Conservation (phyloP, 2,888 invertebrate genomes). For the Lepidochitona cinerea region DNA sequence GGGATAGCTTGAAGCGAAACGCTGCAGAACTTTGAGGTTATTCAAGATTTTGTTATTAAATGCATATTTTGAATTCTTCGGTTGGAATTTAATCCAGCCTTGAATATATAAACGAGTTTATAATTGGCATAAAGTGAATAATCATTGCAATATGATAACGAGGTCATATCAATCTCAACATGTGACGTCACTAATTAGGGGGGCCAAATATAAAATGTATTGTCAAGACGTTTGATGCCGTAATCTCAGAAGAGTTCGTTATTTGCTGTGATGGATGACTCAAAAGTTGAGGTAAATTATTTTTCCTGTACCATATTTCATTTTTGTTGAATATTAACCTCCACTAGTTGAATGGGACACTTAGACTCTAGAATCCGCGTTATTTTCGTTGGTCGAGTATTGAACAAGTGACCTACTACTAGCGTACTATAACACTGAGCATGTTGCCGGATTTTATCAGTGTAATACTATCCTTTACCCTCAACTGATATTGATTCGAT, state of each 20-base stretch:
- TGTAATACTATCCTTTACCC: background rate
- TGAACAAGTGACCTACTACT: conserved; percentile 11
- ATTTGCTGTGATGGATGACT: conserved; percentile 48
- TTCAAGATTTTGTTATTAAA: too few species aligned
- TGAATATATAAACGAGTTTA: too few species aligned
- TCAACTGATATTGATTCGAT: background rate
- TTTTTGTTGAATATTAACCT: conserved; percentile 23
- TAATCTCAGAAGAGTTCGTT: background rate
- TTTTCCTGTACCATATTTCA: too few species aligned
- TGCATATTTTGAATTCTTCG: too few species aligned
- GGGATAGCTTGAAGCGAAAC: background rate
- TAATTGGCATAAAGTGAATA: background rate
- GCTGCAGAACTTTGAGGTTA: background rate
- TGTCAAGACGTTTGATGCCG: conserved; percentile 47
- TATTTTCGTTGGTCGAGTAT: background rate
- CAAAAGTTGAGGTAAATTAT: conserved; percentile 50
- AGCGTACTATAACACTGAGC: background rate
- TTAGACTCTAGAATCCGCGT: conserved; percentile 33
- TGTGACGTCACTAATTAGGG: conserved; percentile 69
- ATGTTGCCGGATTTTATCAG: conserved; percentile 1
- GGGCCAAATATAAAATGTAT: conserved; percentile 66
- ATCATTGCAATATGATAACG: conserved; percentile 63
- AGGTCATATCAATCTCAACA: conserved; percentile 43
- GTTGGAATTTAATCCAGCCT: too few species aligned
- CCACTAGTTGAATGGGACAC: conserved; percentile 25